These are phyloP conservation scores for Cetonia aurata DNA, from an alignment of 2,888 invertebrate species.

Conservation along the genomic window DNA sequence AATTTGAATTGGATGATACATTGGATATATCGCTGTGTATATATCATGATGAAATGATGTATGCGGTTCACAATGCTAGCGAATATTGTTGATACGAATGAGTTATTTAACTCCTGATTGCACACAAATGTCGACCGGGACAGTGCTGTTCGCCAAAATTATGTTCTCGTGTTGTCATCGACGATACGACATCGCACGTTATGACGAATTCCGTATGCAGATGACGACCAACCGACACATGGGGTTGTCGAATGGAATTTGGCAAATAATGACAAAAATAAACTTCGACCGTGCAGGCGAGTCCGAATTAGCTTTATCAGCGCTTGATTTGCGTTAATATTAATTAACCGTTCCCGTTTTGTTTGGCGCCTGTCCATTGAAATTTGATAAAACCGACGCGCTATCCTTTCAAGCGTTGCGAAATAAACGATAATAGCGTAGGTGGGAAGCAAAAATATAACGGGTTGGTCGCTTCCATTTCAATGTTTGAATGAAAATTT, in stretches of 20 bases:
- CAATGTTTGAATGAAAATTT: too few species aligned
- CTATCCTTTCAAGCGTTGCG: constrained; percentile 7
- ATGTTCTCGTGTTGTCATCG: constrained; percentile 61
- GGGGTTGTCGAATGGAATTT: constrained; percentile 57
- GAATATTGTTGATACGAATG: constrained; percentile 62
- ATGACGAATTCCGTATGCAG: constrained; percentile 62
- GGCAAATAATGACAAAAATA: constrained; percentile 50
- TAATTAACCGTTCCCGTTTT: constrained; percentile 39
- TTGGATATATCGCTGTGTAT: constrained; percentile 49
- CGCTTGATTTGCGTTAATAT: constrained; percentile 40
- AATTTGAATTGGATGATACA: constrained; percentile 50
- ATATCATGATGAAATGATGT: constrained; percentile 56
- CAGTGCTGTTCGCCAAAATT: constrained; percentile 58
- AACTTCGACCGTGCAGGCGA: constrained; percentile 32
- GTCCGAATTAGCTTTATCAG: constrained; percentile 36
- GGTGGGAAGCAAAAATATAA: constrained; percentile 6
- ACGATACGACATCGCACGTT: constrained; percentile 60
- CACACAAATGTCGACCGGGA: constrained; percentile 62
- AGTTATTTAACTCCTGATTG: constrained; percentile 65
- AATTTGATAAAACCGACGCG: constrained; percentile 20
- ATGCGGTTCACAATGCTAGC: constrained; percentile 55
- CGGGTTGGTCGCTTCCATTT: background rate
- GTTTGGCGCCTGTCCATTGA: constrained; percentile 30
- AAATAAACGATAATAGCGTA: constrained; percentile 16
- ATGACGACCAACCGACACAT: background rate